Evolutionary conservation across 2,888 invertebrate genomes (phyloP).

Genomic region (Coenonympha arcania): DNA sequence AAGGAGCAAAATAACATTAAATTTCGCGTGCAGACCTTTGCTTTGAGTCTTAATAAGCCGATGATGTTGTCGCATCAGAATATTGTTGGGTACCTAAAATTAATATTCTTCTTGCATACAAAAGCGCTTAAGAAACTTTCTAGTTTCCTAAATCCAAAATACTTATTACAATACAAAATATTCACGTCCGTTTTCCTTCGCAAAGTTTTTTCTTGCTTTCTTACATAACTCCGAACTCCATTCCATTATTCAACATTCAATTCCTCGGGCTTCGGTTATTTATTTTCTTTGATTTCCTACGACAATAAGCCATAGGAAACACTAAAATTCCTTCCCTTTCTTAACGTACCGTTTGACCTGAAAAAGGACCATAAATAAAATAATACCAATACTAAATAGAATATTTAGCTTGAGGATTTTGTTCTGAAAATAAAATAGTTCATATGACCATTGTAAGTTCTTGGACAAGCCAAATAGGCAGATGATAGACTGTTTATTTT

Average conservation of each 20-base stretch:
- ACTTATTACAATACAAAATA: constrained; percentile 10
- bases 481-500: no score
- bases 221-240: constrained; percentile 14
- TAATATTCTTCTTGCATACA: neutral
- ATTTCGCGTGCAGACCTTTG: no score
- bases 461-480: no score
- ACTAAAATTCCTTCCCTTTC: constrained; percentile 22
- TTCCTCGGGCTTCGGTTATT: constrained; percentile 22
- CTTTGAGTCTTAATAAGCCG: no score
- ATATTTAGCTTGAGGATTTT: constrained; percentile 13
- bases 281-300: constrained; percentile 24
- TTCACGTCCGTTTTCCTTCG: constrained; percentile 8
- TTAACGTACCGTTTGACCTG: constrained; percentile 23
- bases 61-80: no score
- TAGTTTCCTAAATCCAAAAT: constrained; percentile 2
- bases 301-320: constrained; percentile 24
- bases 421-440: neutral
- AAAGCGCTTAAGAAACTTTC: constrained; percentile 1
- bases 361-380: constrained; percentile 22
- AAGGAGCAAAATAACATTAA: no score
- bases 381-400: constrained; percentile 21
- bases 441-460: no score
- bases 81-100: no score
- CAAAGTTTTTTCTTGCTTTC: constrained; percentile 14
- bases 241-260: constrained; percentile 20